Conservation (phyloP, 1,140 invertebrate species). For the Caenorhabditis briggsae region DNA sequence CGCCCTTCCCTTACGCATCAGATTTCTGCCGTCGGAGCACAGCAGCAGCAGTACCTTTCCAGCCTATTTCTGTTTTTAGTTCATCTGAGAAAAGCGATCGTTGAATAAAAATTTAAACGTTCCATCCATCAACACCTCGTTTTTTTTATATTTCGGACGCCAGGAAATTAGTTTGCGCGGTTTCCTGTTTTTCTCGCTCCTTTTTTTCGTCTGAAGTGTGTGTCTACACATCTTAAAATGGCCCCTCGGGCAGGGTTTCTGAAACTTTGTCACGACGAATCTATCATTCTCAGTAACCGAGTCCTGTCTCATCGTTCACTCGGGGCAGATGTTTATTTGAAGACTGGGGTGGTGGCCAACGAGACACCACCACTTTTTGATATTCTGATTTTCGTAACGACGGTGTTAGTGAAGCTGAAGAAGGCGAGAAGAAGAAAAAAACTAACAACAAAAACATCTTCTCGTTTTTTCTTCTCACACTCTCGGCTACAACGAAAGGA, state of each 20-base stretch:
- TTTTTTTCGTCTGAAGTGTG: neutral
- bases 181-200: slow-evolving; percentile 34
- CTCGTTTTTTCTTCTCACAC: slow-evolving; percentile 9
- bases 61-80: neutral
- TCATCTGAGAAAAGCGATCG: slow-evolving; percentile 16
- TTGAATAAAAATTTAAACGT: neutral
- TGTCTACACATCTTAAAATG: neutral
- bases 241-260: neutral
- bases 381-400: slow-evolving; percentile 43
- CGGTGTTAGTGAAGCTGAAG: neutral
- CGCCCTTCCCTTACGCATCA: slow-evolving; percentile 6
- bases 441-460: slow-evolving; percentile 11
- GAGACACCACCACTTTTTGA: neutral
- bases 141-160: neutral
- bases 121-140: neutral
- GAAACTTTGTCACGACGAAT: slow-evolving; percentile 33
- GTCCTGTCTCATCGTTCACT: neutral
- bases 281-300: slow-evolving; percentile 12
- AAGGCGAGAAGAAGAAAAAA: neutral
- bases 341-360: neutral
- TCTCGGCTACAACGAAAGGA: neutral
- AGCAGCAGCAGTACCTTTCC: neutral
- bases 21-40: slow-evolving; percentile 22
- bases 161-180: slow-evolving; percentile 25
- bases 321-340: slow-evolving; percentile 12